Evolutionary conservation across 2,113 vertebrate genomes (phyloP), one percentile per base, ranked within the genome.

Genomic region (Glareola pratincola): DNA sequence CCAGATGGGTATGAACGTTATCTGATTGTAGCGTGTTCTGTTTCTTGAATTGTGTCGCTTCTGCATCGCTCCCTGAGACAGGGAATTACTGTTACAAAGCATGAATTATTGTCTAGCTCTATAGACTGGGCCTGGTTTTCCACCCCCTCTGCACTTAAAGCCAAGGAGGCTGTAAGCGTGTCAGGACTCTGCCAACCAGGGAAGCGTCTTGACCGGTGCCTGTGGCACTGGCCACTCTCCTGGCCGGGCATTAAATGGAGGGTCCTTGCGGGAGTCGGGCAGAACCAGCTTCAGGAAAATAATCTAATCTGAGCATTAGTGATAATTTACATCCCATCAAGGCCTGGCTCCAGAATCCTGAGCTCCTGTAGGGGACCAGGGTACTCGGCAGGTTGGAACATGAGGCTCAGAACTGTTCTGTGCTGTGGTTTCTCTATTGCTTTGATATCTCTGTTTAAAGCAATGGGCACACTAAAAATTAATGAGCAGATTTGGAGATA

Each of bases 221-320:
- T 1, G 2, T 29, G 68, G 60, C 57, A 14, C 50, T 4, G 12
- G 22, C 10, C 19, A 0, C 57, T n/a, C 57, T 6, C 6, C n/a
- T 45, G 22, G 37, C 36, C 0, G 0, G n/a, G 27, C 0, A 0
- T 41, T 21, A 20, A 14, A 36, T 6, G 36, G 56, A 32, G 26
- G n/a, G 47, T 20, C 23, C 60, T 7, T 9, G n/a, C 1, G 5
- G 67, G 67, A 57, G 39, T 1, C 9, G 47, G 63, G 80, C 53
- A 80, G 84, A 54, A 45, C 37, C 48, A 57, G 9, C 30, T 6
- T 37, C 78, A 16, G 64, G 59, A 19, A 81, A 85, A 94, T 5
- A 29, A 50, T 54, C 67, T 26, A 26, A 76, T 80, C 32, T 26
- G 21, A 54, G 64, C 43, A 27, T 34, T 64, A 18, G 12, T 0